Base-by-base conservation (phyloP, 2,797 vertebrate species). In the Cichlasoma orientale region DNA sequence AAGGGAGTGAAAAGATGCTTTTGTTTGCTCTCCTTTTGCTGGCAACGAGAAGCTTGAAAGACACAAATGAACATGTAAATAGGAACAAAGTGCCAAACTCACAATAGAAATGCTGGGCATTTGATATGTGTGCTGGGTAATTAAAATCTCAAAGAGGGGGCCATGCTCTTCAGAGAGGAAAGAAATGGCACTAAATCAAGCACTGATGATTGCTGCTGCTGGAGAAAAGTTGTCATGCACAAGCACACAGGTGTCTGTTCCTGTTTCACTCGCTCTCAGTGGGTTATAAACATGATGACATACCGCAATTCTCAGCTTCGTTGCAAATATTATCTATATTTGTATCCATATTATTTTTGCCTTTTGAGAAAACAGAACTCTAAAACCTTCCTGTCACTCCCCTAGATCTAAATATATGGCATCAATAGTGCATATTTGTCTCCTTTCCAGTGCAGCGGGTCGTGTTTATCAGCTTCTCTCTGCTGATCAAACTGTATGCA, bases 11-110 rank as follows among this genome's bases (percentile, higher is more conserved):
- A 96, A 94, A 92, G 95, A 81, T 88, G 93, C 96, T 96, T 97
- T 98, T 97, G 96, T 97, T 94, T 94, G 90, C 88, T 86, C 92
- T 91, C 87, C 90, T 93, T 90, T 79, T 71, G 82, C 90, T 92
- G 89, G 75, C 87, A 90, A 95, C 89, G 90, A 92, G 95, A 95
- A 94, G 93, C 92, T 88, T 92, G 92, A 96, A 91, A 93, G 90
- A 94, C 93, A 90, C 94, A 95, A 95, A 96, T 93, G 95, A 95
- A 96, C 95, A 96, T 92, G 92, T 94, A 96, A 95, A 96, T 79
- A 80, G 94, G 96, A 96, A 97, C 95, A 96, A 96, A 96, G 95
- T 96, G 92, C 82, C 82, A 91, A 88, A 91, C 88, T 92, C 90
- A 91, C 93, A 92, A 92, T 87, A 72, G 92, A 79, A 90, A 92